Percentiles rank a stretch among this genome's conserved stretches.
Conservation (phyloP, 1,140 invertebrate genomes). For the Zaprionus nigranus region DNA sequence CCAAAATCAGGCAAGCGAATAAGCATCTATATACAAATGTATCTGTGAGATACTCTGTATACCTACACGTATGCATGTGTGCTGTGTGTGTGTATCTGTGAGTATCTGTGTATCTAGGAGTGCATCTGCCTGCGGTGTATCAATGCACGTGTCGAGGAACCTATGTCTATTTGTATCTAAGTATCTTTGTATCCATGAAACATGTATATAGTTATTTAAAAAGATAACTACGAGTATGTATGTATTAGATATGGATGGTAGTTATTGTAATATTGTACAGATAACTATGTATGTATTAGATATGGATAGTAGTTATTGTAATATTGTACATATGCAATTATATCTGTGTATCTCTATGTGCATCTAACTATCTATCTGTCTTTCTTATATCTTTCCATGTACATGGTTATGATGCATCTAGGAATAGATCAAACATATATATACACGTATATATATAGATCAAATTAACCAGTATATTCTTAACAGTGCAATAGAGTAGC, state of each 20-base stretch:
- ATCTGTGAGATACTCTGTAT: background rate
- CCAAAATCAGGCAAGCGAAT: slow-evolving; percentile 66
- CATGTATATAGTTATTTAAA: background rate
- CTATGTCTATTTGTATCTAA: background rate
- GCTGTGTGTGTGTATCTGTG: slow-evolving; percentile 1
- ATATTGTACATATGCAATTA: too few relatives aligned
- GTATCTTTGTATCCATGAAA: background rate
- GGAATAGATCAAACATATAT: too few relatives aligned
- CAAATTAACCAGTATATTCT: too few relatives aligned
- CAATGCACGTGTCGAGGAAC: background rate
- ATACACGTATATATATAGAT: too few relatives aligned
- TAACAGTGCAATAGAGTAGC: background rate
- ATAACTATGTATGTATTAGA: too few relatives aligned
- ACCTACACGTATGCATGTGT: background rate
- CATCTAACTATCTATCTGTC: slow-evolving; percentile 7
- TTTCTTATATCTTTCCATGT: too few relatives aligned
- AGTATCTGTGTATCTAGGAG: background rate
- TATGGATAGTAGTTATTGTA: too few relatives aligned
- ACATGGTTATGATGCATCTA: too few relatives aligned
- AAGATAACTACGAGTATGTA: too few relatives aligned
- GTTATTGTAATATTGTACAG: too few relatives aligned
- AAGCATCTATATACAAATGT: slow-evolving; percentile 32
- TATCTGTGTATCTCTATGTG: background rate
- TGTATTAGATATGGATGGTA: too few relatives aligned
- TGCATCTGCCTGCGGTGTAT: slow-evolving; percentile 9